phyloP scores from a whole-genome alignment of 2,113 vertebrate genomes.

The Eulemur macaco region DNA sequence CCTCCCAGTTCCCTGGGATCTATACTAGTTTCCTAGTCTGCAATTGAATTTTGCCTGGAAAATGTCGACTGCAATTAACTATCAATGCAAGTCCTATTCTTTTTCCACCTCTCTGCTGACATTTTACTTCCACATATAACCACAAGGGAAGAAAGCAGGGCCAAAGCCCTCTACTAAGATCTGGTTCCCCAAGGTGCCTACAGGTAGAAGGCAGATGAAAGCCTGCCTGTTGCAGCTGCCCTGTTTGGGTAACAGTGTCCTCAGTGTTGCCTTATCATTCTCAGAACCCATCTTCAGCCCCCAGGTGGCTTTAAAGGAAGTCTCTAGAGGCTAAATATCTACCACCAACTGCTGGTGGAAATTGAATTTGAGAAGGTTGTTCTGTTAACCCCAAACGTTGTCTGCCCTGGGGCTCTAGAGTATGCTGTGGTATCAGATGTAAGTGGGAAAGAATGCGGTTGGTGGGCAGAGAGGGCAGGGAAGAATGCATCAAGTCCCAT shows the following conservation, averaged over 20 bases:
- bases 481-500: not conserved
- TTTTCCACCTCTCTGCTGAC: not conserved
- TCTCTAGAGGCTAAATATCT: not conserved
- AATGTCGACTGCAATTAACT: not conserved
- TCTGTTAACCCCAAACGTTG: not conserved
- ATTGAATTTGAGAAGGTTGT: not conserved
- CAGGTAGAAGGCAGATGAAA: not conserved
- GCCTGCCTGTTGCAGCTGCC: not conserved
- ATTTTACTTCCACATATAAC: not conserved
- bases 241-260: not conserved
- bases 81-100: not conserved
- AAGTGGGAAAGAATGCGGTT: not conserved
- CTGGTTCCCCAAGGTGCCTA: not conserved
- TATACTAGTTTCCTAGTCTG: not conserved
- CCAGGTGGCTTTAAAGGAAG: not conserved
- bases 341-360: not conserved
- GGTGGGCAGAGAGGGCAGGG: not conserved
- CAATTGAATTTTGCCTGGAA: conserved; percentile 16
- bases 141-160: not conserved
- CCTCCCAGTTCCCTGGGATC: not conserved
- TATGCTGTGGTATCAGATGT: not conserved
- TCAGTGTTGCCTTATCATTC: not conserved
- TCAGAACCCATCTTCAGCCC: not conserved
- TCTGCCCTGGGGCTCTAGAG: not conserved
- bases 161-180: not conserved